Evolutionary conservation across 2,888 invertebrate genomes (phyloP).

Genomic region (Parnassius smintheus): DNA sequence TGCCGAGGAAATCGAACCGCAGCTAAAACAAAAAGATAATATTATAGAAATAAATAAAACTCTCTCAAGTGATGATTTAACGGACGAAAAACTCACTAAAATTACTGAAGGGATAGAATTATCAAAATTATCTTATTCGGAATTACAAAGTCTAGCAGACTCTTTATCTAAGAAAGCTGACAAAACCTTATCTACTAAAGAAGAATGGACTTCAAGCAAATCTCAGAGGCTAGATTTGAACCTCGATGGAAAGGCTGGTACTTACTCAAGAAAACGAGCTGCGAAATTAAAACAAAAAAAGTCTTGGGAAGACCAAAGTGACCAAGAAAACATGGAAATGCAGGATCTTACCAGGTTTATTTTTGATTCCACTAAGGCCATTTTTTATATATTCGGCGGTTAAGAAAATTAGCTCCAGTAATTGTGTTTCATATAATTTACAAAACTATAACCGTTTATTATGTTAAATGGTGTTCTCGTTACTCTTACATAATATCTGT

Average conservation of each 20-base stretch:
- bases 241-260: slow-evolving; percentile 72
- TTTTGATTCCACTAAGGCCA: no score
- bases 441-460: no score
- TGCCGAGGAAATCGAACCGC: slow-evolving; percentile 53
- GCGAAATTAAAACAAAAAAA: slow-evolving; percentile 76
- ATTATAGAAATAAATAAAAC: slow-evolving; percentile 22
- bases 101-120: slow-evolving; percentile 68
- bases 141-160: slow-evolving; percentile 71
- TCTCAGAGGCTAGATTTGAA: slow-evolving; percentile 71
- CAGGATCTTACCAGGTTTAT: slow-evolving; percentile 83
- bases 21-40: slow-evolving; percentile 34
- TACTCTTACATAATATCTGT: no score
- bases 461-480: no score
- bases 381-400: no score
- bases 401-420: no score
- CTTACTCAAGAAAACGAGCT: slow-evolving; percentile 74
- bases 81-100: slow-evolving; percentile 67
- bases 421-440: no score
- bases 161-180: slow-evolving; percentile 58
- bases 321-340: slow-evolving; percentile 85
- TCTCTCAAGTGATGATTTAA: slow-evolving; percentile 49
- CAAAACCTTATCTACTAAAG: slow-evolving; percentile 74
- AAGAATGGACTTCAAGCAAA: slow-evolving; percentile 66
- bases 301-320: slow-evolving; percentile 87
- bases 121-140: slow-evolving; percentile 66